phyloP scores from a whole-genome alignment of 1,140 invertebrate genomes.

The Batillaria attramentaria region DNA sequence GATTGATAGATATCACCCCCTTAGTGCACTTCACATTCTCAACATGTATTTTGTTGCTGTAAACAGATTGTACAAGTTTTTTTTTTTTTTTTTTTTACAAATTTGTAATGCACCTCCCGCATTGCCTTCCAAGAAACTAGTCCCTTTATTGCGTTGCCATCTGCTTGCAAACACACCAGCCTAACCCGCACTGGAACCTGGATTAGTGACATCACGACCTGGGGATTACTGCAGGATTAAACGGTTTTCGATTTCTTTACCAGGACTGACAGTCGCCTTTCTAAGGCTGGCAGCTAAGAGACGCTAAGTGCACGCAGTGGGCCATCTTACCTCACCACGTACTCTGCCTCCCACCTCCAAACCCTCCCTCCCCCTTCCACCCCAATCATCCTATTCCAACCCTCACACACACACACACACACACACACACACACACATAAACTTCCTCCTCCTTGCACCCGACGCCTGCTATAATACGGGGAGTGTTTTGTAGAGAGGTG shows the following conservation, averaged over 20 bases:
- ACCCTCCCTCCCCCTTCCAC: too few species aligned
- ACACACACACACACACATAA: not conserved
- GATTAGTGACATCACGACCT: not conserved
- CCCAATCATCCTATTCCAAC: too few species aligned
- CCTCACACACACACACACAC: not conserved
- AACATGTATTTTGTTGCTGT: not conserved
- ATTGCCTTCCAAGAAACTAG: too few species aligned
- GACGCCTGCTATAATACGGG: not conserved
- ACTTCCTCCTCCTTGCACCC: not conserved
- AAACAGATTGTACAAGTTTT: not conserved
- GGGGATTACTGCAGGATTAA: not conserved
- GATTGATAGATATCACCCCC: not conserved
- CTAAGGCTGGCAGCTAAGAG: too few species aligned
- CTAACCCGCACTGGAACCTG: too few species aligned
- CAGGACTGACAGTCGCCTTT: not conserved
- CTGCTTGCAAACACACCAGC: too few species aligned
- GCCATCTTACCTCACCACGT: too few species aligned
- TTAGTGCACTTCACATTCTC: not conserved
- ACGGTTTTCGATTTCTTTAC: not conserved
- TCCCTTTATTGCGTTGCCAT: not conserved
- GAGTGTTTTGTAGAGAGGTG: not conserved
- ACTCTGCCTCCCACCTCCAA: too few species aligned
- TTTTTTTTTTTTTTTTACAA: not conserved
- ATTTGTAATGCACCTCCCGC: too few species aligned
- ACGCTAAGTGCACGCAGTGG: too few species aligned